These are phyloP conservation scores for Tachystola acroxantha DNA, from an alignment of 2,888 invertebrate genomes.

Conservation along the genomic window DNA sequence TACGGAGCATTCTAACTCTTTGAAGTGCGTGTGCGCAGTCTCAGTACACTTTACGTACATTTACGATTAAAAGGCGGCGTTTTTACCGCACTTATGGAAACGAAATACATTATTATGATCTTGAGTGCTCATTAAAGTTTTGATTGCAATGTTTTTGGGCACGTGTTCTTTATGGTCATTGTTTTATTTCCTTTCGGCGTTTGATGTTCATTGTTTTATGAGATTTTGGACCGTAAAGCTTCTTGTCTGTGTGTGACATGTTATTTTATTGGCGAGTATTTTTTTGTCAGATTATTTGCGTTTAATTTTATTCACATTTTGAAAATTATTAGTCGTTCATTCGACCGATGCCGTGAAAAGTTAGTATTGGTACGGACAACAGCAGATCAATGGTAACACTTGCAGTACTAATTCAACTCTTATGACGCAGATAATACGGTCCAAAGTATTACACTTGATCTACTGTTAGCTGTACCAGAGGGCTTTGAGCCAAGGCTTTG, in stretches of 20 bases:
- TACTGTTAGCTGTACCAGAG: no score
- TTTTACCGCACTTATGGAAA: slow-evolving; percentile 33
- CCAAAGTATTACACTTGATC: no score
- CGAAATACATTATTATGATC: slow-evolving; percentile 18
- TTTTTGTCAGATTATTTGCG: no score
- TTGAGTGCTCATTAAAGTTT: slow-evolving; percentile 7
- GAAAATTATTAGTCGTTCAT: no score
- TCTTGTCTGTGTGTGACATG: background rate
- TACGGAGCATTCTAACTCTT: slow-evolving; percentile 39
- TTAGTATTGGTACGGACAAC: no score
- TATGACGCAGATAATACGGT: no score
- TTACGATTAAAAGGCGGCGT: slow-evolving; percentile 32
- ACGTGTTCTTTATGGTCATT: slow-evolving; percentile 26
- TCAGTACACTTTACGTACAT: slow-evolving; percentile 30
- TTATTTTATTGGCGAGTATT: no score
- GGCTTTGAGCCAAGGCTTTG: no score
- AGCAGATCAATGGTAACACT: no score
- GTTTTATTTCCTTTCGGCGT: slow-evolving; percentile 9
- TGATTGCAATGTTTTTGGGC: slow-evolving; percentile 20
- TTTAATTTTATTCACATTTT: no score
- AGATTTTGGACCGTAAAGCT: background rate
- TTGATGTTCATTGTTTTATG: slow-evolving; percentile 5
- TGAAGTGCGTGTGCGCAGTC: slow-evolving; percentile 29
- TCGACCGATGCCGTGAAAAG: no score
- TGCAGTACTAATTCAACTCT: no score